Conservation (phyloP, 2,797 vertebrate species). For the Trachops cirrhosus region DNA sequence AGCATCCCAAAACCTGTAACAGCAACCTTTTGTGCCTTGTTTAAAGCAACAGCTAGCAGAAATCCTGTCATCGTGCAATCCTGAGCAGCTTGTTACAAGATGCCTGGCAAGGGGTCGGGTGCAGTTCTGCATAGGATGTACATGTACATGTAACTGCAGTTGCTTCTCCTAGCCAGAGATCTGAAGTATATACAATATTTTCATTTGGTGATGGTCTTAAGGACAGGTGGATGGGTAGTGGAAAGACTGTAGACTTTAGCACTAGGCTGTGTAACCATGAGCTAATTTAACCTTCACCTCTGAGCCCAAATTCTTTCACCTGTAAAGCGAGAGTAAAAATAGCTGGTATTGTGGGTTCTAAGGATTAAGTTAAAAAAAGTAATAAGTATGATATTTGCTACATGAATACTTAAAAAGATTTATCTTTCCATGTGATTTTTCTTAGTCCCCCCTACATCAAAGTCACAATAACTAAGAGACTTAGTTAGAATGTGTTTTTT, state of each 20-base stretch:
- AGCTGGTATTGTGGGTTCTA: neutral
- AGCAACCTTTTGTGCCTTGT: constrained; percentile 52
- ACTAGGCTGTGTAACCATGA: neutral
- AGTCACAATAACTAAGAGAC: constrained; percentile 17
- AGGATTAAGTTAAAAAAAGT: constrained; percentile 42
- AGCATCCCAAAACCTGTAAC: constrained; percentile 35
- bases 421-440: constrained; percentile 39
- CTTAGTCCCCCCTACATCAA: neutral
- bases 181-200: constrained; percentile 38
- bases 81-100: constrained; percentile 34
- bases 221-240: neutral
- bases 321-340: constrained; percentile 48
- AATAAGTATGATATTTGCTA: neutral
- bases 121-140: neutral
- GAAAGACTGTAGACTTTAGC: constrained; percentile 26
- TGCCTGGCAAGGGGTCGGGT: neutral
- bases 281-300: neutral
- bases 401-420: constrained; percentile 29
- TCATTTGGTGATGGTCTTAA: constrained; percentile 41
- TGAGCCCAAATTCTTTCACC: constrained; percentile 18
- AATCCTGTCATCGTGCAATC: constrained; percentile 33
- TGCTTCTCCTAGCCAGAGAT: neutral
- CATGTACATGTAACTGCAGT: neutral
- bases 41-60: constrained; percentile 48
- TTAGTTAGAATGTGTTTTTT: constrained; percentile 47